These are phyloP conservation scores for Chunga burmeisteri DNA, from an alignment of 2,113 vertebrate species.

Conservation along the genomic window DNA sequence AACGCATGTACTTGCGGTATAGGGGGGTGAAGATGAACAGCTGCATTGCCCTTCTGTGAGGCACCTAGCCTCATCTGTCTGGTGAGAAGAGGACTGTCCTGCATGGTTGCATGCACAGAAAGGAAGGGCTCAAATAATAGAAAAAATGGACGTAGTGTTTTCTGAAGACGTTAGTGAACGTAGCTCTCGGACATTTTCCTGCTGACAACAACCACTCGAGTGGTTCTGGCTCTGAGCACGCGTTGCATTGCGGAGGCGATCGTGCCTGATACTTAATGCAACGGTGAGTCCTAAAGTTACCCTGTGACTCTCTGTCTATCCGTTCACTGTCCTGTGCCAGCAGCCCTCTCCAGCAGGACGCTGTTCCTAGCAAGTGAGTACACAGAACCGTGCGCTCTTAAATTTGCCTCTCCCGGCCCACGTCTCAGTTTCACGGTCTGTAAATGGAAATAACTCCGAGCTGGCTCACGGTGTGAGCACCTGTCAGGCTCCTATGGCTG, in stretches of 20 bases:
- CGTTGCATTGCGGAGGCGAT: fast-evolving
- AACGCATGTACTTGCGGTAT: fast-evolving
- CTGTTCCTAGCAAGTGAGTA: background rate
- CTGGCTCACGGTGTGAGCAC: background rate
- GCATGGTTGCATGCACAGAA: background rate
- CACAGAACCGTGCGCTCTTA: background rate
- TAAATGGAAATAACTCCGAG: background rate
- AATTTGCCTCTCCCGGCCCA: background rate
- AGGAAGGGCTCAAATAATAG: too few species aligned
- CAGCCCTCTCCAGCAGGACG: background rate
- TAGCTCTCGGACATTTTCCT: background rate
- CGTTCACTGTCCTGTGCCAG: background rate
- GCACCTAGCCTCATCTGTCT: background rate
- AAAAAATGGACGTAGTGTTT: fast-evolving
- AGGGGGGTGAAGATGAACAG: background rate
- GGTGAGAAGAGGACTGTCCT: fast-evolving
- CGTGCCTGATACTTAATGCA: background rate
- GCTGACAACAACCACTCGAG: background rate
- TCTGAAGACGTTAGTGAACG: fast-evolving
- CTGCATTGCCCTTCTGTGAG: too few species aligned
- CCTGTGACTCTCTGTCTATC: background rate
- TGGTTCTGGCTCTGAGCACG: fast-evolving
- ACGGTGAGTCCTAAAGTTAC: background rate
- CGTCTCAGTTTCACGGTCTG: background rate
- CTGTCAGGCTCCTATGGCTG: background rate